Base-by-base conservation (phyloP, 2,113 vertebrate species). In the Cryptomyrus ogoouensis region DNA sequence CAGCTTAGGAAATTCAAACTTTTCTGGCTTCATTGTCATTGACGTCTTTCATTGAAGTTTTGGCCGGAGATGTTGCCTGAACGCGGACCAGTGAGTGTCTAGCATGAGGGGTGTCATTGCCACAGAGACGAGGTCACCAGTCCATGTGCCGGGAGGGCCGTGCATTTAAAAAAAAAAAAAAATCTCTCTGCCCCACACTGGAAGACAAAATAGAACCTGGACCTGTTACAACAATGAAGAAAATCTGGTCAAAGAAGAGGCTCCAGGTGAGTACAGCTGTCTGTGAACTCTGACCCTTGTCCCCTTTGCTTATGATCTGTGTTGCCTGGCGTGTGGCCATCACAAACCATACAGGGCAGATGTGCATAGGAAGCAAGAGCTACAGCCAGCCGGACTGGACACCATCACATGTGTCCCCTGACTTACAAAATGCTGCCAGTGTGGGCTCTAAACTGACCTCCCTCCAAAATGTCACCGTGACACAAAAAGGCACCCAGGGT, bases 211-310 rank as follows among this genome's bases (percentile, higher is more conserved):
- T 91, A 90, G 94, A 92, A 91, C 89, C 93, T 89, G 94, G 92
- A 93, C 90, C 90, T 77, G 70, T 91, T 44, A 92, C 94, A 91
- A 91, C 93, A 94, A 98, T 97, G 97, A 98, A 97, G 96, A 96
- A 97, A 96, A 96, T 97, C 95, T 98, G 95, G 97, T 95, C 96
- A 95, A 98, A 98, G 95, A 97, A 96, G 95, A 95, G 98, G 93
- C 95, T 97, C 92, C 97, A 99, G 97, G 98, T 98, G 96, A 98
- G 96, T 95, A 86, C 47, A 15, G 27, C n/a, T 66, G 42, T 50
- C 42, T 84, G 24, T 50, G 7, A 10, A 66, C 44, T 87, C 52
- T 46, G 50, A 44, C 83, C 50, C 85, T n/a, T 31, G 19, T 49
- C 2, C 46, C 53, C 74, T 39, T 89, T 50, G 35, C 3, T 74